Evolutionary conservation across 2,113 vertebrate species (phyloP).

Genomic region (Cavia aperea): DNA sequence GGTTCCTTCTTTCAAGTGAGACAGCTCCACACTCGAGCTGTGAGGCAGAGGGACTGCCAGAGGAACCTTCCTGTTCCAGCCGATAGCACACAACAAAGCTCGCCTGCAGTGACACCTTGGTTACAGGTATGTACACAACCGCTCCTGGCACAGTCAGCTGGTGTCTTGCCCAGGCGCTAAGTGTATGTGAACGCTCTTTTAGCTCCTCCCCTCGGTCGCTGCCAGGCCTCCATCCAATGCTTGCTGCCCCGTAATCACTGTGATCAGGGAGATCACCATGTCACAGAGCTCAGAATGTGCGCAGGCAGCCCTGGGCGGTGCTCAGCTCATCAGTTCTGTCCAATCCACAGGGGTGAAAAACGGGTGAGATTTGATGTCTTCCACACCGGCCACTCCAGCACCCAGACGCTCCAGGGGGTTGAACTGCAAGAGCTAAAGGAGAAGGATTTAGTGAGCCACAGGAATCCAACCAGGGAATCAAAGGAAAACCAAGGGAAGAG

Average conservation of each 20-base stretch:
- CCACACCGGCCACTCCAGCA: conserved; percentile 90
- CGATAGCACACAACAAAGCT: not conserved
- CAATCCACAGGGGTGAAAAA: conserved; percentile 91
- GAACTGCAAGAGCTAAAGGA: conserved; percentile 91
- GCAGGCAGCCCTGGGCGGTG: not conserved
- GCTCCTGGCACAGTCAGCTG: conserved; percentile 37
- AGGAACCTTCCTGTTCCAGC: conserved; percentile 27
- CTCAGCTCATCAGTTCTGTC: conserved; percentile 80
- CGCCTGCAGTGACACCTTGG: conserved; percentile 42
- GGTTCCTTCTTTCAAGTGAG: conserved; percentile 57
- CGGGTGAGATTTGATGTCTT: conserved; percentile 97
- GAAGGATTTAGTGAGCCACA: conserved; percentile 63
- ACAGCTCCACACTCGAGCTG: conserved; percentile 27
- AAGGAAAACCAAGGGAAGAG: not conserved
- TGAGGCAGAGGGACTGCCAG: conserved; percentile 33
- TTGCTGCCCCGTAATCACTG: conserved; percentile 2
- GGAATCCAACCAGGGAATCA: not conserved
- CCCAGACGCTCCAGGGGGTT: conserved; percentile 93
- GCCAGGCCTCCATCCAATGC: not conserved
- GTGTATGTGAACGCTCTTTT: conserved; percentile 31
- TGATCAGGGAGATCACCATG: too few species aligned
- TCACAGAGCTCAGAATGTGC: conserved; percentile 46
- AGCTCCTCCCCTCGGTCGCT: conserved; percentile 4
- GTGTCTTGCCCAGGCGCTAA: conserved; percentile 45
- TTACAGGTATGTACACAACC: not conserved